Conservation (phyloP, 37 sponge, comb jelly and placozoan genomes). For the Petrosia ficiformis region DNA sequence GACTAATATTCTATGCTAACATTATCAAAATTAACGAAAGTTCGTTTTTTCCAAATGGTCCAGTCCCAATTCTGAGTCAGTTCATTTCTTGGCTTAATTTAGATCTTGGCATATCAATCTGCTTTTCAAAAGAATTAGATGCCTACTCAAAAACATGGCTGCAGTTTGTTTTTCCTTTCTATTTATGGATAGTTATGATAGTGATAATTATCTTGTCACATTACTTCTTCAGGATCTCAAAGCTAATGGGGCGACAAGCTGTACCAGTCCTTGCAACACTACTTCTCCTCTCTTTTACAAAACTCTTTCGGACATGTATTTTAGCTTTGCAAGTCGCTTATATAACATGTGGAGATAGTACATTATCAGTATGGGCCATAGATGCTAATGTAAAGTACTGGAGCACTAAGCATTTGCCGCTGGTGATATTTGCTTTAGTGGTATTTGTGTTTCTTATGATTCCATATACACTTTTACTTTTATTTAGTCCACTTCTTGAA, state of each 20-base stretch:
- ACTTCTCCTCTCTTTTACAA: conserved; percentile 29
- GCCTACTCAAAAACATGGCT: conserved; percentile 35
- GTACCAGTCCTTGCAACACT: conserved; percentile 39
- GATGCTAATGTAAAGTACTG: conserved; percentile 30
- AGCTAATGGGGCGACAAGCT: conserved; percentile 20
- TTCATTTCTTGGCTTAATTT: conserved; percentile 45
- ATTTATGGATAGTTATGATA: conserved; percentile 20
- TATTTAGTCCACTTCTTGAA: conserved; percentile 4
- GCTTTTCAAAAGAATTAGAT: conserved; percentile 45
- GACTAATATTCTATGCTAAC: conserved; percentile 5
- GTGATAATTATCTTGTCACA: conserved; percentile 18
- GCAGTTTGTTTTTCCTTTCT: conserved; percentile 45
- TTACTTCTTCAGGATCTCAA: background rate
- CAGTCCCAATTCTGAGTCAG: background rate
- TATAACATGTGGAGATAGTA: background rate
- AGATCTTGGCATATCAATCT: conserved; percentile 30
- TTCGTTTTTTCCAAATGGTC: background rate
- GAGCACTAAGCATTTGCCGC: conserved; percentile 13
- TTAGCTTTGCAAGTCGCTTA: background rate
- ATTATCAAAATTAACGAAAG: conserved; percentile 4
- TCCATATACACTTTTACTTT: conserved; percentile 6
- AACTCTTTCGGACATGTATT: conserved; percentile 28
- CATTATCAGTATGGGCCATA: background rate
- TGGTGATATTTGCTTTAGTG: conserved; percentile 8
- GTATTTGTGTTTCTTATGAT: background rate